Percentiles rank a stretch among this genome's conserved stretches.
phyloP scores from a whole-genome alignment of 2,113 vertebrate genomes.

The Rhinoptilus africanus region DNA sequence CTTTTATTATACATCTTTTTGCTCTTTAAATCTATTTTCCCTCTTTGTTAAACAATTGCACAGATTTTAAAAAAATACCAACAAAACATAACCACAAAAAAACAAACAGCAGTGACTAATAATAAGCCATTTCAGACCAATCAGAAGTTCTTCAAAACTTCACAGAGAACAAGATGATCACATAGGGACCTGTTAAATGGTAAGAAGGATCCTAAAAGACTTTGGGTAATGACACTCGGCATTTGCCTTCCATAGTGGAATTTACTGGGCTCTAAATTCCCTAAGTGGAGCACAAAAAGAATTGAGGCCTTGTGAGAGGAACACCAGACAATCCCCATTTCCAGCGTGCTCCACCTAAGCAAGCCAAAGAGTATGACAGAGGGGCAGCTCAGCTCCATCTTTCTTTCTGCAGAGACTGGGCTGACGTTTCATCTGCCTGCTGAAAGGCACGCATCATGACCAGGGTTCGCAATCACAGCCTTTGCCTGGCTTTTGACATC shows the following conservation, averaged over 20 bases:
- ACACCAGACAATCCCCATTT: background rate
- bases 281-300: background rate
- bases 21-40: background rate
- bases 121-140: background rate
- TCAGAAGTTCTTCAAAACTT: background rate
- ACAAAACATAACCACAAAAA: background rate
- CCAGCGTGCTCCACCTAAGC: background rate
- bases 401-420: background rate
- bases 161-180: background rate
- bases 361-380: background rate
- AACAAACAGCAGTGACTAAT: background rate
- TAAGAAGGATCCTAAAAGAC: background rate
- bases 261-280: background rate
- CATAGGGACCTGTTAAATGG: background rate
- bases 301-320: background rate
- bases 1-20: background rate
- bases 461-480: background rate
- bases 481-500: background rate
- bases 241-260: background rate
- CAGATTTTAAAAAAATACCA: background rate
- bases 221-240: background rate
- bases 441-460: background rate
- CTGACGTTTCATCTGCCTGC: background rate
- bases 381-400: background rate
- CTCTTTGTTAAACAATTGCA: background rate